A percentile compares a stretch with the other conserved stretches of the same genome.
phyloP scores from a whole-genome alignment of 1,140 invertebrate species.

The Nylanderia fulva region DNA sequence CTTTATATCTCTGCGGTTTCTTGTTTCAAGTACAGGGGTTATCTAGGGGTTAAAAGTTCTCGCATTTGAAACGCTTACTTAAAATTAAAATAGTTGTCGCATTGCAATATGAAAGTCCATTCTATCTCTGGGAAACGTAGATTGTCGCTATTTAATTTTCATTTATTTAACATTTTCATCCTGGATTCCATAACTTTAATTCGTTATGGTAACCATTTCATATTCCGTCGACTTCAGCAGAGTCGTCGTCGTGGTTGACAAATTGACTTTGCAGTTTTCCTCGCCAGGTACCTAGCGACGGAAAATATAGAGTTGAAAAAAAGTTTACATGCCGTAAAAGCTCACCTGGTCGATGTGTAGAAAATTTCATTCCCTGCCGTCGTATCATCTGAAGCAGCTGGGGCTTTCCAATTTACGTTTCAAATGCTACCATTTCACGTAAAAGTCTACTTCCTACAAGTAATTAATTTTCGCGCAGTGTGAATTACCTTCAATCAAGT shows the following conservation, averaged over 20 bases:
- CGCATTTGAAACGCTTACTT: constrained; percentile 23
- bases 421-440: constrained; percentile 29
- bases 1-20: neutral
- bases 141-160: constrained; percentile 45
- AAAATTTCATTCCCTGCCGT: constrained; percentile 50
- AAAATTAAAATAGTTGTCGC: constrained; percentile 21
- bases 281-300: neutral
- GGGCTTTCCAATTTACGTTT: constrained; percentile 51
- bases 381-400: constrained; percentile 35
- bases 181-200: constrained; percentile 36
- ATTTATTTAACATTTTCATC: constrained; percentile 56
- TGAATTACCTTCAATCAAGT: neutral
- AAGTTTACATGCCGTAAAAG: constrained; percentile 51
- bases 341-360: constrained; percentile 40
- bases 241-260: constrained; percentile 11
- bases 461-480: constrained; percentile 25
- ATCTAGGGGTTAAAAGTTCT: constrained; percentile 4
- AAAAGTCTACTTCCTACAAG: neutral
- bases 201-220: constrained; percentile 46
- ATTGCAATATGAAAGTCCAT: constrained; percentile 20
- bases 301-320: constrained; percentile 54
- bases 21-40: neutral
- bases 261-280: constrained; percentile 57
- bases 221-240: constrained; percentile 34
- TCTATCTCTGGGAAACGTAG: neutral